These are phyloP conservation scores for Diglossa cyanea DNA, from an alignment of 2,797 vertebrate genomes.

Conservation along the genomic window DNA sequence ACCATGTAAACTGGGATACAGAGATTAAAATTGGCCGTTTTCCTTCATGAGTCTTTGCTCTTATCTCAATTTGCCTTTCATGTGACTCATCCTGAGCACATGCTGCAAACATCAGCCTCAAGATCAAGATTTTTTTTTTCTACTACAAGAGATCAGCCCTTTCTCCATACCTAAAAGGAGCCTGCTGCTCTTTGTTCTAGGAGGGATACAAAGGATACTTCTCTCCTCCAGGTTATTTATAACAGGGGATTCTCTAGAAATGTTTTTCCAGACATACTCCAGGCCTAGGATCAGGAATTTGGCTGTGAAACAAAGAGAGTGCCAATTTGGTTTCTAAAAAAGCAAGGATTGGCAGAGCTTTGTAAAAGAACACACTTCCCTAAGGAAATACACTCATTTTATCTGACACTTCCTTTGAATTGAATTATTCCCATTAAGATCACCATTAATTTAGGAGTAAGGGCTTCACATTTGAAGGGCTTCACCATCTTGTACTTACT, in stretches of 20 bases:
- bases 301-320: not conserved
- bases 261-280: not conserved
- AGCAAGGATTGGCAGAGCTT: not conserved
- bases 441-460: not conserved
- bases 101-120: not conserved
- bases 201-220: not conserved
- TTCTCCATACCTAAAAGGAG: not conserved
- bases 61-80: constrained; percentile 35
- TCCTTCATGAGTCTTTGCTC: not conserved
- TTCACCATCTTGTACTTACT: not conserved
- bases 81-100: constrained; percentile 3
- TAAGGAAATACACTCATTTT: not conserved
- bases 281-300: not conserved
- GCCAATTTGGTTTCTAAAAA: constrained; percentile 2
- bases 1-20: not conserved
- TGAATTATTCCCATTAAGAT: not conserved
- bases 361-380: not conserved
- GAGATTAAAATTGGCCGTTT: not conserved
- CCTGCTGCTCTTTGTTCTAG: not conserved
- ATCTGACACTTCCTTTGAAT: not conserved
- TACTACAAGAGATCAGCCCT: not conserved
- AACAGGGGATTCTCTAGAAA: constrained; percentile 19
- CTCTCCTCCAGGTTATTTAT: not conserved
- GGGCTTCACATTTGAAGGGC: not conserved
- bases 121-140: not conserved